phyloP scores from a whole-genome alignment of 2,888 invertebrate species.

The Drosophila infuscata region DNA sequence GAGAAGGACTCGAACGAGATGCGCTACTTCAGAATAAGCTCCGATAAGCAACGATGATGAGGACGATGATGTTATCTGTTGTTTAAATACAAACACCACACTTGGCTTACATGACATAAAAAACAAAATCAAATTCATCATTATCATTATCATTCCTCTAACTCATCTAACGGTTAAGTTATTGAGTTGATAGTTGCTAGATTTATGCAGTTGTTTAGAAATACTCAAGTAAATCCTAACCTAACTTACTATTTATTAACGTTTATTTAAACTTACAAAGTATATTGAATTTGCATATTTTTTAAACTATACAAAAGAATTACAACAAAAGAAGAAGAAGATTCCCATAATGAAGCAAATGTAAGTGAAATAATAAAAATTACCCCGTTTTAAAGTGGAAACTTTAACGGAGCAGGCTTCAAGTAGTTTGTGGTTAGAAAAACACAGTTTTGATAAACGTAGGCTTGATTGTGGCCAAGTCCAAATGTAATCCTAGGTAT shows the following conservation, averaged over 20 bases:
- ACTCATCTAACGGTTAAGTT: background rate
- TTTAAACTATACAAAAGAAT: too few species aligned
- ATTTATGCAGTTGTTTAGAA: background rate
- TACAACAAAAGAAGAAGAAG: background rate
- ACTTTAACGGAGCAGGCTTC: background rate
- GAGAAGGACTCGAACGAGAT: slow-evolving; percentile 98
- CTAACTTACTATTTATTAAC: background rate
- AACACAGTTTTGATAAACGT: background rate
- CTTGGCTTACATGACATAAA: too few species aligned
- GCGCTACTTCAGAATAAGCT: slow-evolving; percentile 98
- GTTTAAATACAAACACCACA: slow-evolving; percentile 16
- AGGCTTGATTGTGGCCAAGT: background rate
- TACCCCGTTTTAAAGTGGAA: background rate
- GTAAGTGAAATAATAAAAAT: background rate
- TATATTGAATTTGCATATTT: background rate
- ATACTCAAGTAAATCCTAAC: background rate
- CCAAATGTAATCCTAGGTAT: slow-evolving; percentile 2
- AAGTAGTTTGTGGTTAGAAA: background rate
- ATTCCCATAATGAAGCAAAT: too few species aligned
- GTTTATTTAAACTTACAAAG: background rate
- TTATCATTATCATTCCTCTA: slow-evolving; percentile 1
- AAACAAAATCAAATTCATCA: background rate
- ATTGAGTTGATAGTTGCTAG: background rate
- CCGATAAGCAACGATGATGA: slow-evolving; percentile 90
- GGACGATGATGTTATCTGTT: slow-evolving; percentile 87